Conservation (phyloP, 2,888 invertebrate species). For the Spilarctia lutea region DNA sequence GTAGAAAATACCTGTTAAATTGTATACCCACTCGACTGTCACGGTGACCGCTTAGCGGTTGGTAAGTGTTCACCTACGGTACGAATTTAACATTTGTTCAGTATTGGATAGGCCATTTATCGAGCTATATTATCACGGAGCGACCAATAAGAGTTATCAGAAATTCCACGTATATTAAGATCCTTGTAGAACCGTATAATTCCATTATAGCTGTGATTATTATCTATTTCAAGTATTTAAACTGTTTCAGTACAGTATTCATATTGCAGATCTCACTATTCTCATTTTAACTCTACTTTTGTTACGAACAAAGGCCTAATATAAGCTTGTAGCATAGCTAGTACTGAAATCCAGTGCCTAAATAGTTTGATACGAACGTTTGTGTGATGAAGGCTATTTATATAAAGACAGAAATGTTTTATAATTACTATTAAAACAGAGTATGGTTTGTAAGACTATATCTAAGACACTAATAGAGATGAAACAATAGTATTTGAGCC, state of each 20-base stretch:
- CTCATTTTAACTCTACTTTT: background rate
- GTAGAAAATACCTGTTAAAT: no score
- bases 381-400: background rate
- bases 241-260: background rate
- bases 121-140: no score
- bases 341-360: slow-evolving; percentile 3
- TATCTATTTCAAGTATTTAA: slow-evolving; percentile 1
- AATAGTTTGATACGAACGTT: background rate
- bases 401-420: no score
- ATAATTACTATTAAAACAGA: background rate
- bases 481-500: background rate
- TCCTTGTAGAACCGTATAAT: slow-evolving; percentile 1
- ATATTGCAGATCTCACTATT: background rate
- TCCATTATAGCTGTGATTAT: slow-evolving; percentile 53
- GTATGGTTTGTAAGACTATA: background rate
- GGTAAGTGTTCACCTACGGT: no score
- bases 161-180: background rate
- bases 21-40: no score
- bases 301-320: background rate
- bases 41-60: no score
- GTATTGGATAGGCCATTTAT: no score
- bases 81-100: no score
- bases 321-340: background rate
- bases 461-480: background rate
- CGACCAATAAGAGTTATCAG: background rate